Conservation (phyloP, 1,140 invertebrate genomes). For the Pygmarrhopalites habei region DNA sequence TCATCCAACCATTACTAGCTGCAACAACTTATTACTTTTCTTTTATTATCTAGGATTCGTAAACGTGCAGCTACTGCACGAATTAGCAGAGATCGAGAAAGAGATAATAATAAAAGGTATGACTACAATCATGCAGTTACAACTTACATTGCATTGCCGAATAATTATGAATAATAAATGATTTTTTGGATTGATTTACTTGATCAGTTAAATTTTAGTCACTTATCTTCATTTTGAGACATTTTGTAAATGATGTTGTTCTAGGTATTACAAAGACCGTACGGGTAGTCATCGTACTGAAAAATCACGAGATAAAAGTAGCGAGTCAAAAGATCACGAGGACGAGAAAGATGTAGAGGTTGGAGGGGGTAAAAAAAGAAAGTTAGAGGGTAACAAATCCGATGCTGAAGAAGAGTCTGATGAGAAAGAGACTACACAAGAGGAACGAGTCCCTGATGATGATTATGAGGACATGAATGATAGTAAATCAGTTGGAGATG, state of each 20-base stretch:
- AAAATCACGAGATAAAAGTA: not conserved
- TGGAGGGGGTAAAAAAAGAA: conserved; percentile 6
- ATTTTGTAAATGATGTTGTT: too few relatives aligned
- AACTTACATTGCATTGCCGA: too few relatives aligned
- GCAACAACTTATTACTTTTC: too few relatives aligned
- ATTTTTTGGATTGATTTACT: too few relatives aligned
- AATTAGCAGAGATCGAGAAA: not conserved
- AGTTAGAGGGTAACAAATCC: too few relatives aligned
- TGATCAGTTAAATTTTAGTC: too few relatives aligned
- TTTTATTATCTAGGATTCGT: conserved; percentile 16
- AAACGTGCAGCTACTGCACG: conserved; percentile 14
- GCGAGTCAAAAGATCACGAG: conserved; percentile 1
- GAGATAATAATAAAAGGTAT: conserved; percentile 3
- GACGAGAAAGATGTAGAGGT: conserved; percentile 10
- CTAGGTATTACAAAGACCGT: too few relatives aligned
- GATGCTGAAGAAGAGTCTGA: conserved; percentile 9
- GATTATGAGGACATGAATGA: not conserved
- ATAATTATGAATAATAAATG: too few relatives aligned
- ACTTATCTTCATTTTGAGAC: too few relatives aligned
- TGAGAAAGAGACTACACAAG: conserved; percentile 15
- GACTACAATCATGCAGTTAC: not conserved
- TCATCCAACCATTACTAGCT: too few relatives aligned
- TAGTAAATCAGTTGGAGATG: not conserved
- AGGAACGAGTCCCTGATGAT: conserved; percentile 8
- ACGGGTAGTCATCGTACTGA: too few relatives aligned